Conservation (phyloP, 1,140 invertebrate species). For the Musca vetustissima region DNA sequence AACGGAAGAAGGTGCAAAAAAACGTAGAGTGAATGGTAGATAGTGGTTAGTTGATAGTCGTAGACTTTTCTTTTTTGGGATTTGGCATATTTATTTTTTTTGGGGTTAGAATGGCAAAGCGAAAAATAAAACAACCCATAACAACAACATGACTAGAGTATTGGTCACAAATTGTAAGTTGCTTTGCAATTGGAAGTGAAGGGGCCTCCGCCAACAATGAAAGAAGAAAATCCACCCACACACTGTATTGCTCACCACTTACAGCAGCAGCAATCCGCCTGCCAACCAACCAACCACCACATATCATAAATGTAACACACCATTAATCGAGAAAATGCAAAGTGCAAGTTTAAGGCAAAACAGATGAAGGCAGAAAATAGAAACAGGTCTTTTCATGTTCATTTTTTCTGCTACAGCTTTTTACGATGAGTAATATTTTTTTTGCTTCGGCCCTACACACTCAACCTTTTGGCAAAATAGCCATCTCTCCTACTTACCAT, state of each 20-base stretch:
- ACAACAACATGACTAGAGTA: too few species aligned
- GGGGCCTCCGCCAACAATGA: too few species aligned
- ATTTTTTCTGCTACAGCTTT: background rate
- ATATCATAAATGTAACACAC: background rate
- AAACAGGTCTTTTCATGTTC: slow-evolving; percentile 16
- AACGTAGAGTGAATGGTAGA: background rate
- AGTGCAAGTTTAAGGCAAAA: background rate
- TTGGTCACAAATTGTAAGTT: too few species aligned
- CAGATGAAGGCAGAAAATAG: background rate
- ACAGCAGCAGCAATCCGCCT: background rate
- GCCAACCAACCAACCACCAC: background rate
- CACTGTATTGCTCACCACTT: background rate
- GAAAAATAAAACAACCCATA: background rate
- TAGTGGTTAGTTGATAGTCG: background rate
- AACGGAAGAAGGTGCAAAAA: slow-evolving; percentile 9
- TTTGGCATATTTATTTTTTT: background rate
- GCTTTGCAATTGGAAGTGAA: too few species aligned
- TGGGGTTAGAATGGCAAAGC: background rate
- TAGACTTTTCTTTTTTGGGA: too few species aligned
- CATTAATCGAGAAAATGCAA: slow-evolving; percentile 9
- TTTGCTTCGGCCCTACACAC: too few species aligned
- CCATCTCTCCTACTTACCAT: slow-evolving; percentile 39
- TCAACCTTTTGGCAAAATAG: too few species aligned
- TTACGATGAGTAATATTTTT: slow-evolving; percentile 13
- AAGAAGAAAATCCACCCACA: slow-evolving; percentile 6